A percentile compares a stretch with the other conserved stretches of the same genome.
Conservation (phyloP, 1,140 invertebrate species). For the Ooceraea biroi region DNA sequence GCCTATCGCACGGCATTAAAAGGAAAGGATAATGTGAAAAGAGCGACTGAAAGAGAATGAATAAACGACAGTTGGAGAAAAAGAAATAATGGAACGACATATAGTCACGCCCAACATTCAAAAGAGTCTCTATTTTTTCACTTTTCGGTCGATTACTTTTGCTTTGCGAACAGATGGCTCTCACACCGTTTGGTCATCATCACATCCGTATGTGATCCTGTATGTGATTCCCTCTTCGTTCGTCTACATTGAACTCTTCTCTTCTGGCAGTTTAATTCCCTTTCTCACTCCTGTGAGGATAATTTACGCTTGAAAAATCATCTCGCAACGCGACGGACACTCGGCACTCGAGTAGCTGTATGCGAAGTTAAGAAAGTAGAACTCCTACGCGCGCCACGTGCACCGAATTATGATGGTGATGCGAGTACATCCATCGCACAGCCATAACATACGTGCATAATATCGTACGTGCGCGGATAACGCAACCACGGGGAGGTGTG, state of each 20-base stretch:
- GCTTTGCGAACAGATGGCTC: conserved; percentile 39
- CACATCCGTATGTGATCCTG: conserved; percentile 38
- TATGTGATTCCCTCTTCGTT: conserved; percentile 23
- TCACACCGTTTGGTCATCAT: conserved; percentile 38
- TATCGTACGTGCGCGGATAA: conserved; percentile 62
- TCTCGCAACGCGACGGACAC: neutral
- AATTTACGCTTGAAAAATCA: conserved; percentile 13
- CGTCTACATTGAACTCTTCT: neutral
- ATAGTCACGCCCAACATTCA: neutral
- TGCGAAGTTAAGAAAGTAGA: conserved; percentile 40
- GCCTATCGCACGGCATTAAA: neutral
- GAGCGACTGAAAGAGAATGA: neutral
- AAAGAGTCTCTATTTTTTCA: conserved; percentile 16
- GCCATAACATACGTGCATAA: conserved; percentile 57
- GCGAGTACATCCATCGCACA: conserved; percentile 30
- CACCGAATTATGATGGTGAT: conserved; percentile 49
- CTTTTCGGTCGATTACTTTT: conserved; percentile 54
- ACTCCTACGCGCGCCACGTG: conserved; percentile 43
- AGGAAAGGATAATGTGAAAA: neutral
- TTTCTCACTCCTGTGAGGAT: conserved; percentile 14
- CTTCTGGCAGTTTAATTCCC: neutral
- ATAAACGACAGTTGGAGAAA: neutral
- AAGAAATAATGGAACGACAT: conserved; percentile 1
- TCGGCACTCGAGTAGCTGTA: neutral
- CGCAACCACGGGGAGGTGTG: conserved; percentile 14